These are phyloP conservation scores for Choreutis nemorana DNA, from an alignment of 2,888 invertebrate genomes.

Conservation along the genomic window DNA sequence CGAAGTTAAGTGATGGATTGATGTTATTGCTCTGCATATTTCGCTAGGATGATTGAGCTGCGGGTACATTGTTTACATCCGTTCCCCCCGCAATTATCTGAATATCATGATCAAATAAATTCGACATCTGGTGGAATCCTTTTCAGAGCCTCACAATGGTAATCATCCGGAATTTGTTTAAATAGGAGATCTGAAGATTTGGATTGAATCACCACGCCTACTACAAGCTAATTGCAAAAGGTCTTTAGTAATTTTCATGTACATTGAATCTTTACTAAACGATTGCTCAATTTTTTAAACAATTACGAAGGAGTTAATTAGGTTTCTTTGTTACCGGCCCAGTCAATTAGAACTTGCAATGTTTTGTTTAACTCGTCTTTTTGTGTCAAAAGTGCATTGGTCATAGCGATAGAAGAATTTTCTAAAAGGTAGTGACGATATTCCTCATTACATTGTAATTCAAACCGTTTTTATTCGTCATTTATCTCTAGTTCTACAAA, in stretches of 20 bases:
- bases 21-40: not conserved
- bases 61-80: not conserved
- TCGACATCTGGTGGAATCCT: conserved; percentile 7
- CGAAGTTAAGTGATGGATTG: not conserved
- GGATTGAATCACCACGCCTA: conserved; percentile 7
- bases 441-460: not conserved
- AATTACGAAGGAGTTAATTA: not conserved
- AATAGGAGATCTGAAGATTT: conserved; percentile 4
- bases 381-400: conserved; percentile 3
- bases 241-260: conserved; percentile 6
- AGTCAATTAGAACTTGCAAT: not conserved
- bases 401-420: conserved; percentile 1
- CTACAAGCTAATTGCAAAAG: conserved; percentile 9
- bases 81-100: conserved; percentile 5
- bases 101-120: conserved; percentile 4
- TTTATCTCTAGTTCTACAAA: not conserved
- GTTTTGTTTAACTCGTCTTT: not conserved
- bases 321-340: not conserved
- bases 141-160: conserved; percentile 5
- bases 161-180: conserved; percentile 7
- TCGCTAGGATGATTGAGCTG: no score
- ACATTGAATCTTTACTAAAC: not conserved
- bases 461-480: conserved; percentile 1
- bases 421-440: no score
- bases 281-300: not conserved